A percentile compares a stretch with the other conserved stretches of the same genome.
These are phyloP conservation scores for Sericinus montela DNA, from an alignment of 2,888 invertebrate genomes.

Conservation along the genomic window DNA sequence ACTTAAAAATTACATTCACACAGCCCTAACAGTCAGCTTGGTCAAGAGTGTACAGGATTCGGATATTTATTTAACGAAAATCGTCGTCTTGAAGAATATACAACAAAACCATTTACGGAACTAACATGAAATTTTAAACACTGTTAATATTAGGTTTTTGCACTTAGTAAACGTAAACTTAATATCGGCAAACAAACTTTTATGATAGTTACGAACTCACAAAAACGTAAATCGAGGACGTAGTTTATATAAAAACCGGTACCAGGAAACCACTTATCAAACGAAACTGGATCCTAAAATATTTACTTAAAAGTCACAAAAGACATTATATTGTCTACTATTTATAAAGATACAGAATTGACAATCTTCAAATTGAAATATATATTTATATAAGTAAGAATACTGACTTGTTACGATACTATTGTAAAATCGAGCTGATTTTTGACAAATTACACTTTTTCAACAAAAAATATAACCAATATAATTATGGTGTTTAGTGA, in stretches of 20 bases:
- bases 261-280: not conserved
- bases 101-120: not conserved
- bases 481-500: too few relatives aligned
- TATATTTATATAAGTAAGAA: not conserved
- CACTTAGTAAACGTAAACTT: too few relatives aligned
- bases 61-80: not conserved
- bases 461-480: too few relatives aligned
- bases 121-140: not conserved
- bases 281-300: not conserved
- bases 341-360: too few relatives aligned
- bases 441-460: too few relatives aligned
- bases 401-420: not conserved
- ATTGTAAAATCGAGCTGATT: not conserved
- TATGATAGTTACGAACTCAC: not conserved
- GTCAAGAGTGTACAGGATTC: not conserved
- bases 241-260: not conserved
- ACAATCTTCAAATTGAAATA: not conserved
- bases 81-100: not conserved
- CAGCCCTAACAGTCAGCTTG: conserved; percentile 5
- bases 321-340: too few relatives aligned
- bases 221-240: too few relatives aligned
- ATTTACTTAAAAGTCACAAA: too few relatives aligned
- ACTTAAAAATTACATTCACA: conserved; percentile 6
- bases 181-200: too few relatives aligned
- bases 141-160: not conserved